Evolutionary conservation across 2,113 vertebrate genomes (phyloP), one percentile per base, ranked within the genome.

Genomic region (Labeo catla): DNA sequence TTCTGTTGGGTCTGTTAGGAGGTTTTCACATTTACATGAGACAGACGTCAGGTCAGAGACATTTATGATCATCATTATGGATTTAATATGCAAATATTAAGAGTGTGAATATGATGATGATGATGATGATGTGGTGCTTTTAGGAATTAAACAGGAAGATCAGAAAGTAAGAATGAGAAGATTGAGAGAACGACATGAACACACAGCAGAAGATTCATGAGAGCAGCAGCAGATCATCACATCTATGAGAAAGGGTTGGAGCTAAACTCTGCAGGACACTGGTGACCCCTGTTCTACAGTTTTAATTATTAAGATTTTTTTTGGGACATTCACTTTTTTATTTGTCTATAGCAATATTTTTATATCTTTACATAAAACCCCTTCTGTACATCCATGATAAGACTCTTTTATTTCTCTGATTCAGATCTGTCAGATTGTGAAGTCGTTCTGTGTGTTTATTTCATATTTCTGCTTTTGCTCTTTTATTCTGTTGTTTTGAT

Each of bases 21-120:
- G 87, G 81, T 52, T 77, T 76, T 77, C 74, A 77, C 43, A 12
- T 76, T 45, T 76, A 50, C 73, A 72, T 21, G 66, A 70, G 66
- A 70, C 15, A 39, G 36, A 70, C 15, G 15, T 70, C 66, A 72
- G 36, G 36, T 43, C 36, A 72, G 68, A 43, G 3, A 70, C 66
- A 43, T 19, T 70, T 19, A 43, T 70, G 36, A 72, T 72, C 68
- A 43, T 43, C 1, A 43, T 21, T 72, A 72, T 43, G 36, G 36
- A 43, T 72, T 21, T 72, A 36, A 72, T 8, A 59, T 21, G 57
- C 19, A n/a, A 3, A 21, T 19, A 59, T 59, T 19, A n/a, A 21
- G 19, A n/a, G 16, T 19, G 8, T 59, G 7, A 59, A 21, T 4
- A 65, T 65, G n/a, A 65, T 65, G 61, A 57, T 57, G 59, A 36